These are phyloP conservation scores for Pitangus sulphuratus DNA, from an alignment of 2,797 vertebrate species.

Conservation along the genomic window DNA sequence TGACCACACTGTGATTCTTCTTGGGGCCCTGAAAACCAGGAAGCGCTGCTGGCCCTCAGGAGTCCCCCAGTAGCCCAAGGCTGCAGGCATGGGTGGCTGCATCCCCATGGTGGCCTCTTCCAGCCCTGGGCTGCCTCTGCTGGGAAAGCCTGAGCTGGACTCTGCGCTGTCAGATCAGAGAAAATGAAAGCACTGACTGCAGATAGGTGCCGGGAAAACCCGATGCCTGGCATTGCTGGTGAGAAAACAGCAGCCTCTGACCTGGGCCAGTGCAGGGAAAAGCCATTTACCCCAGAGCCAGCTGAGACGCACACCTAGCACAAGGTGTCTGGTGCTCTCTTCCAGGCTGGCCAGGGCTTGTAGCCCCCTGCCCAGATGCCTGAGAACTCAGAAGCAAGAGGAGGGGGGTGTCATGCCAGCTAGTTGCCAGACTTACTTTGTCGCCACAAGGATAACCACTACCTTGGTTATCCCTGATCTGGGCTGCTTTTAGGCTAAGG, in stretches of 20 bases:
- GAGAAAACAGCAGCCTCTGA: neutral
- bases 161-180: neutral
- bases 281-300: neutral
- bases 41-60: neutral
- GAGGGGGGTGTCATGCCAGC: neutral
- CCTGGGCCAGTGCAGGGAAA: neutral
- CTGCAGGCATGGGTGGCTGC: neutral
- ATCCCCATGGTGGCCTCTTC: neutral
- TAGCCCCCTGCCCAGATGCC: neutral
- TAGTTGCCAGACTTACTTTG: neutral
- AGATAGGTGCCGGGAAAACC: neutral
- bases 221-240: neutral
- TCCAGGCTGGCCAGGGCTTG: neutral
- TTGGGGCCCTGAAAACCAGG: neutral
- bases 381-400: neutral
- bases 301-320: neutral
- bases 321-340: rapidly evolving
- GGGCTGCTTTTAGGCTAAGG: neutral
- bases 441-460: neutral
- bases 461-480: neutral
- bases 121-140: neutral
- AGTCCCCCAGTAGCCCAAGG: neutral
- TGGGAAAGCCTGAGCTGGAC: neutral
- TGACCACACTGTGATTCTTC: rapidly evolving
- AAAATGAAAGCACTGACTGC: neutral